Base-by-base conservation (phyloP, 2,113 vertebrate genomes). In the Calyptommatus sinebrachiatus region DNA sequence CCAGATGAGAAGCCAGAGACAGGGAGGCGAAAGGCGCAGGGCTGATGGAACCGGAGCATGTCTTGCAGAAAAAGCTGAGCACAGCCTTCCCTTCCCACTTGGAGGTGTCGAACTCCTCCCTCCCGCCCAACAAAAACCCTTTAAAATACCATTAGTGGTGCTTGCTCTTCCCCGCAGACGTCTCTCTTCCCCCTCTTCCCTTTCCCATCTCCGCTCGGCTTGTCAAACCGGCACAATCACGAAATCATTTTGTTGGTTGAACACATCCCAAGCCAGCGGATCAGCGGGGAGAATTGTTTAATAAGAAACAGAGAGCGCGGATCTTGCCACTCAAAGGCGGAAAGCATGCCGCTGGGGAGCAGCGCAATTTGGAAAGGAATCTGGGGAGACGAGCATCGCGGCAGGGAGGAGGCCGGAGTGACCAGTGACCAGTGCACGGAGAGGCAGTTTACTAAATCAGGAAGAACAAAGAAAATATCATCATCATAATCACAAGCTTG, bases 121-220 rank as follows among this genome's bases (percentile, higher is more conserved):
- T 21, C 60, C 57, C 71, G 24, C 83, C 73, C 1, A 41, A 41
- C 5, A 41, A 41, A 16, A 72, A 41, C 7, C 69, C 70, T 87
- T 89, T 79, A 73, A 76, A 86, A 86, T 77, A 7, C 83, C 67
- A 60, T 73, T 68, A 80, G 76, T 0, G 1, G 18, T 5, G 21
- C 20, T 70, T 57, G 48, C 65, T 26, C 65, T 63, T 6, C 20
- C 1, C 66, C 4, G 2, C n/a, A 22, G 65, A 75, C 35, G 5
- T 41, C 35, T 41, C 35, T 5, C 35, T 41, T 5, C 4, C 57
- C 28, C 26, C 48, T 22, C 16, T 28, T 21, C 3, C 76, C 21
- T 61, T 66, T 45, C 14, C 68, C 35, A 22, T 72, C 79, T 65
- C 62, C 46, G 16, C 29, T 67, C 26, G 35, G 77, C 69, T 74